phyloP scores from a whole-genome alignment of 2,113 vertebrate genomes.

The Leptosomus discolor region DNA sequence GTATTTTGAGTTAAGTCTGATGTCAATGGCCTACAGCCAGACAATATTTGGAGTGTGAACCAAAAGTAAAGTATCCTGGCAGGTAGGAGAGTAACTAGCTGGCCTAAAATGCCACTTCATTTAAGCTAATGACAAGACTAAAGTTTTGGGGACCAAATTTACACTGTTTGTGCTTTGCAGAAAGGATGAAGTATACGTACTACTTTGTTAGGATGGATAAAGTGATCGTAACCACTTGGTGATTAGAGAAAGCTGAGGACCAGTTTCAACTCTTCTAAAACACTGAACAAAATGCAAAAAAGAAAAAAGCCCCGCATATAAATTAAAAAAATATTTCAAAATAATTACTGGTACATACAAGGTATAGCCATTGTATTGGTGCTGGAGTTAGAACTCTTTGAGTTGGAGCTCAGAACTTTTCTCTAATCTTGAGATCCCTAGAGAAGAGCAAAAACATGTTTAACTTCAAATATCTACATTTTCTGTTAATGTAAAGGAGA shows the following conservation, averaged over 20 bases:
- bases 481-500: neutral
- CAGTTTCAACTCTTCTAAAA: neutral
- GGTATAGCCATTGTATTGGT: neutral
- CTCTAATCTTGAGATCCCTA: neutral
- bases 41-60: neutral
- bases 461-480: neutral
- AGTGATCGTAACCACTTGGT: neutral
- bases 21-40: neutral
- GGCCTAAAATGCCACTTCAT: neutral
- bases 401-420: neutral
- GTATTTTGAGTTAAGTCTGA: neutral
- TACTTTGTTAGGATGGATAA: neutral
- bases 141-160: neutral
- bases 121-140: neutral
- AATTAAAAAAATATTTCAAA: neutral
- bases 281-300: neutral
- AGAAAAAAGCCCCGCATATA: fast-evolving
- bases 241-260: neutral
- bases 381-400: neutral
- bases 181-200: neutral
- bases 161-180: neutral
- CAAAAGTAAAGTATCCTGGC: neutral
- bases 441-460: neutral
- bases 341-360: neutral
- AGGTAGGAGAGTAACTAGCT: neutral